These are phyloP conservation scores for Papilio dardanus DNA, from an alignment of 1,140 invertebrate genomes.

Conservation along the genomic window DNA sequence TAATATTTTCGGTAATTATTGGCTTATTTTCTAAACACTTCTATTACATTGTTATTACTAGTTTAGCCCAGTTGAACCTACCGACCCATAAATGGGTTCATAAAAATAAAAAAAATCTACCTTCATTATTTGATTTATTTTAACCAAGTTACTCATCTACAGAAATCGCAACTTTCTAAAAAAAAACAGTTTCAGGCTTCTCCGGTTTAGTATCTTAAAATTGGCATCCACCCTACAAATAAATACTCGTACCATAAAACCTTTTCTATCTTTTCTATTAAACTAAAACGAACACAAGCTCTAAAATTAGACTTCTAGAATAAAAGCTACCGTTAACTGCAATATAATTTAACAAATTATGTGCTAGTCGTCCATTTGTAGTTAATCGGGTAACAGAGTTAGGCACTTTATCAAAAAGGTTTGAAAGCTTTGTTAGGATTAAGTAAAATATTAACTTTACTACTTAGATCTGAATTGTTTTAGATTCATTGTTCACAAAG, in stretches of 20 bases:
- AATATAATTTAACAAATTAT: conserved; percentile 5
- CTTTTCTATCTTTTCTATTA: not conserved
- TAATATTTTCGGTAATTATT: too few relatives aligned
- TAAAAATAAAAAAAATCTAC: too few relatives aligned
- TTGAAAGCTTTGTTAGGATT: not conserved
- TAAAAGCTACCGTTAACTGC: not conserved
- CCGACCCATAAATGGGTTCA: too few relatives aligned
- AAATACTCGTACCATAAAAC: not conserved
- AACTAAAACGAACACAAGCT: not conserved
- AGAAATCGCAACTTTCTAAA: too few relatives aligned
- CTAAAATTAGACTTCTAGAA: not conserved
- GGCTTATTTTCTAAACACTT: too few relatives aligned
- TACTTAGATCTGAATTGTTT: not conserved
- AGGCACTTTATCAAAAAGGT: conserved; percentile 4
- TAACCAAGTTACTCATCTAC: too few relatives aligned
- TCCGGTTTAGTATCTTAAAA: too few relatives aligned
- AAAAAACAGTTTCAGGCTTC: too few relatives aligned
- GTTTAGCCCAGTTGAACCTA: too few relatives aligned
- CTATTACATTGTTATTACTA: too few relatives aligned
- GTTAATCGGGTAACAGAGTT: not conserved
- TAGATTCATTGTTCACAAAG: not conserved
- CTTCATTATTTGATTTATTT: too few relatives aligned
- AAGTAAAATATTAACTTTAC: not conserved
- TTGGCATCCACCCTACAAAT: too few relatives aligned
- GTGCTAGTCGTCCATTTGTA: not conserved